These are phyloP conservation scores for Stylophora pistillata DNA, from an alignment of 64 coral and sea anemone species.

Conservation along the genomic window DNA sequence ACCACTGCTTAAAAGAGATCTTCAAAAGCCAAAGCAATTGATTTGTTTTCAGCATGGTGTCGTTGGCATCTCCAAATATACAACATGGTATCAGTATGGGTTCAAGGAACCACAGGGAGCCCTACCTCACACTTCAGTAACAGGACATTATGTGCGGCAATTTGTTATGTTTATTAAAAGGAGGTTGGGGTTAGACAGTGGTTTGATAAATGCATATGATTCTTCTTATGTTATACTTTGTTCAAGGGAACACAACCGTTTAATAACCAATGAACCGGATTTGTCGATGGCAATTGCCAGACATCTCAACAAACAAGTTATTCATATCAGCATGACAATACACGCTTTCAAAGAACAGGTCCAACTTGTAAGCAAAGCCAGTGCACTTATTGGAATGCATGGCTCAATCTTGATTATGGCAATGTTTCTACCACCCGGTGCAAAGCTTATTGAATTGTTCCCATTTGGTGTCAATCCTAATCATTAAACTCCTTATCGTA, in stretches of 20 bases:
- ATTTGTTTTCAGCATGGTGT: slow-evolving; percentile 83
- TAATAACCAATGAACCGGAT: slow-evolving; percentile 85
- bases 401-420: slow-evolving; percentile 90
- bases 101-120: slow-evolving; percentile 79
- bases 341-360: slow-evolving; percentile 77
- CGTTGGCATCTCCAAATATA: slow-evolving; percentile 89
- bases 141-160: slow-evolving; percentile 53
- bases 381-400: slow-evolving; percentile 92
- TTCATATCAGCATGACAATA: slow-evolving; percentile 84
- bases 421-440: slow-evolving; percentile 79
- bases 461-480: slow-evolving; percentile 86
- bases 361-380: slow-evolving; percentile 66
- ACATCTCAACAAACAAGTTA: slow-evolving; percentile 69
- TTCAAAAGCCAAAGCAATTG: slow-evolving; percentile 51
- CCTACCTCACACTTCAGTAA: slow-evolving; percentile 48
- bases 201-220: background rate
- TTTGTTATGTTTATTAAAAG: slow-evolving; percentile 76
- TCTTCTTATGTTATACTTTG: slow-evolving; percentile 73
- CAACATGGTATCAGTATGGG: slow-evolving; percentile 98
- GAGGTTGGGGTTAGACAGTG: slow-evolving; percentile 51
- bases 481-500: slow-evolving; percentile 89
- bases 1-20: slow-evolving; percentile 49
- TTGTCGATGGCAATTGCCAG: slow-evolving; percentile 76
- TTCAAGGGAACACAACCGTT: slow-evolving; percentile 79
- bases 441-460: slow-evolving; percentile 81